Conservation (phyloP, 2,113 vertebrate genomes). For the Euleptes europaea region DNA sequence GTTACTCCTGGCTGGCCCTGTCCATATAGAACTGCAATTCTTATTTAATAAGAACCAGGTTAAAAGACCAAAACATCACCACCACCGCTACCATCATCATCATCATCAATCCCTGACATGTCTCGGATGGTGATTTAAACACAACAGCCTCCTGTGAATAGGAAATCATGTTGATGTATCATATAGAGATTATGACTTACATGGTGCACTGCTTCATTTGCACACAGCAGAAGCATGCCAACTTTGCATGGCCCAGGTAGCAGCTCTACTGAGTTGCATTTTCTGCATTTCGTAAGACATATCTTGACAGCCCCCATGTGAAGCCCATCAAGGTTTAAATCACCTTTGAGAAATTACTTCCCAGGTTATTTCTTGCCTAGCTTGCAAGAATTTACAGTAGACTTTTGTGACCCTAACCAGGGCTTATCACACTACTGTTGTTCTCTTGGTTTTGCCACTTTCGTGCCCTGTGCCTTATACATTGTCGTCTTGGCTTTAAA, state of each 20-base stretch:
- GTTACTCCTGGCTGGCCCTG: not conserved
- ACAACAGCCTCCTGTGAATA: too few species aligned
- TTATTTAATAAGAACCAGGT: too few species aligned
- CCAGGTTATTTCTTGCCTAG: too few species aligned
- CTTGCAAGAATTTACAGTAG: too few species aligned
- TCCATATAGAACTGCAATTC: not conserved
- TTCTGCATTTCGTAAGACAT: not conserved
- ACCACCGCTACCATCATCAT: too few species aligned
- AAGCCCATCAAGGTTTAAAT: too few species aligned
- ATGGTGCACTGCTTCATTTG: not conserved
- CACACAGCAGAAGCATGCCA: not conserved
- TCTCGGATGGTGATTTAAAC: not conserved
- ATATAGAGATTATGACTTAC: not conserved
- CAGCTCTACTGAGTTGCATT: not conserved
- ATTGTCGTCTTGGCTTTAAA: not conserved
- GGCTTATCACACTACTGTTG: too few species aligned
- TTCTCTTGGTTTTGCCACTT: not conserved
- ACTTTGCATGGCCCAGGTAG: not conserved
- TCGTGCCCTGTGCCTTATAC: not conserved
- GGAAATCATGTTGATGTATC: not conserved
- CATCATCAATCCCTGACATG: too few species aligned
- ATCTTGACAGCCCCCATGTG: not conserved
- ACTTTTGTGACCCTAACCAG: too few species aligned
- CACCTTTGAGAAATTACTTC: too few species aligned
- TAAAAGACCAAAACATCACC: too few species aligned